Base-by-base conservation (phyloP, 2,888 invertebrate genomes). In the Cheilosia variabilis region DNA sequence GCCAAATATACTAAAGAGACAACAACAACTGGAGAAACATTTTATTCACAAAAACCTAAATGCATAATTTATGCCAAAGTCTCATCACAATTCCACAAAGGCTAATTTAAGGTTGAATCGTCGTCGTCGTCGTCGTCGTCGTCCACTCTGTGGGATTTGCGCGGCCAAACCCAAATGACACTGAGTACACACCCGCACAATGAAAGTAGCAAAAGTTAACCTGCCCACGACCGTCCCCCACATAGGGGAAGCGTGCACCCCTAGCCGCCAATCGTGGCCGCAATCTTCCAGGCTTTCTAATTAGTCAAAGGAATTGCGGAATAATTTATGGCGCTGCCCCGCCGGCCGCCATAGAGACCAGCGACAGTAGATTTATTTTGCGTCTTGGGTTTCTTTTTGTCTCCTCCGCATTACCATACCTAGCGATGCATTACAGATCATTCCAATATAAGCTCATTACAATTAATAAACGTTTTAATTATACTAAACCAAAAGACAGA, bases 71-170 rank as follows among this genome's bases (percentile, higher is more conserved):
- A 79, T 79, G 79, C 72, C 58, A 66, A 72, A 79, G 63, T 79
- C 72, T 65, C 79, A 79, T 72, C 79, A 58, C 79, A 79, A 79
- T 79, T 79, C 79, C 72, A 60, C 72, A 79, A 66, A 79, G 79
- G 72, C 79, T 72, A 65, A 79, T 72, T 79, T 79, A 43, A 79
- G 79, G 79, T 79, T 66, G 72, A 72, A 79, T 79, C 50, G 72
- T 50, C 57, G 65, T 50, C 43, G 72, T 79, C n/a, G n/a, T n/a
- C n/a, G 65, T 79, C 41, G 72, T 50, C 52, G 72, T 50, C 43
- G 72, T 72, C 72, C 79, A 65, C 57, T 72, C 79, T 52, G 53
- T 60, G 65, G 72, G 72, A 72, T 66, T 66, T 52, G 19, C 55
- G 43, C 63, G 53, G 31, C 31, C 22, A 24, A 65, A 34, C 47